Evolutionary conservation across 2,797 vertebrate genomes (phyloP), one percentile per base, ranked within the genome.

Genomic region (Glossophaga mutica): DNA sequence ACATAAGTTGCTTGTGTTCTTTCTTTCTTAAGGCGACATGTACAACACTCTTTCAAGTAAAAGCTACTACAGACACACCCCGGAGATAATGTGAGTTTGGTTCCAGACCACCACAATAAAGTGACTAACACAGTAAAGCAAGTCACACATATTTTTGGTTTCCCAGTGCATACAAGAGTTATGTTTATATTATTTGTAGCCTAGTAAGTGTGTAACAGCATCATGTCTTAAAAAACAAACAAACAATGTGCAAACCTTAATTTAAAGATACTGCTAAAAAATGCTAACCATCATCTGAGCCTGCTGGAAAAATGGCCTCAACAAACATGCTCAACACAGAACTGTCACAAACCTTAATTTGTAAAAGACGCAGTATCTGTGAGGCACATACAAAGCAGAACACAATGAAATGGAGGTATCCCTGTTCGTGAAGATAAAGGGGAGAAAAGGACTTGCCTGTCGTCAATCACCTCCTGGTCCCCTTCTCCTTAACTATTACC

Each of bases 341-440:
- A 22, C 48, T 48, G 44, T 15, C 3, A 16, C 44, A 67, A 84
- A 84, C 21, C 44, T 48, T 84, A 67, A 67, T 68, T 67, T 84
- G 62, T 48, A 5, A 62, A 44, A 65, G 46, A 82, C 4, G 1
- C 42, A 67, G 1, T 48, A 67, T 67, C 59, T 34, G 44, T 37
- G 22, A 68, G 22, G 62, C 12, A 26, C 44, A 37, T 34, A 16
- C 67, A 67, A 32, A 44, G 24, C 18, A 6, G 32, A 82, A 82
- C 6, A 37, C 26, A 68, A 10, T 48, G 44, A 84, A 67, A 84
- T 8, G 81, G 21, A 84, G 44, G 44, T 84, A 48, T 18, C 8
- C n/a, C 14, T 84, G 82, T 3, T 48, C n/a, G 88, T 87, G 88
- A 97, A 97, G 94, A 97, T 90, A 93, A 95, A 71, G 32, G 50